A percentile compares a stretch with the other conserved stretches of the same genome.
Evolutionary conservation across 2,113 vertebrate genomes (phyloP).

Genomic region (Shinisaurus crocodilurus): DNA sequence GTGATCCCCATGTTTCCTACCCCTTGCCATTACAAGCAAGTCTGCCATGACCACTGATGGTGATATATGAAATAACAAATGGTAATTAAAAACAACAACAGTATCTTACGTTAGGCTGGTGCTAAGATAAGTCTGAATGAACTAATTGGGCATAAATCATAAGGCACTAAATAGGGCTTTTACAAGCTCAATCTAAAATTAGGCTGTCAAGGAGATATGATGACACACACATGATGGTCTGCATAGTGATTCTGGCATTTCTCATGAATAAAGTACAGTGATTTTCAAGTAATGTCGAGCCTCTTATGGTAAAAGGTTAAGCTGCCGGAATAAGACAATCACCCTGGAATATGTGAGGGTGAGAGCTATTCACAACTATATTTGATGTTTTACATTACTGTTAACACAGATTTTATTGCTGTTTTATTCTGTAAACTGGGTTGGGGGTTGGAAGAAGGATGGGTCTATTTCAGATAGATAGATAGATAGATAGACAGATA

Average conservation of each 20-base stretch:
- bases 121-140: background rate
- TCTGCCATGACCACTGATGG: background rate
- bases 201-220: background rate
- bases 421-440: background rate
- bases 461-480: background rate
- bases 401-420: background rate
- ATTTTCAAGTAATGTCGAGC: background rate
- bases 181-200: background rate
- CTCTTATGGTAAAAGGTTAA: background rate
- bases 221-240: too few relatives aligned
- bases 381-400: background rate
- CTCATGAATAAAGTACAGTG: background rate
- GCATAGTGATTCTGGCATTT: background rate
- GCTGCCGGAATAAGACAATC: background rate
- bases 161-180: background rate
- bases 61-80: background rate
- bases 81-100: background rate
- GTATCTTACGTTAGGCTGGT: background rate
- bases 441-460: background rate
- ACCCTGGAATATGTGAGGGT: background rate
- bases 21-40: background rate
- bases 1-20: background rate
- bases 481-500: background rate
- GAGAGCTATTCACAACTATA: background rate
- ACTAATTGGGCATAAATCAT: background rate